Conservation (phyloP, 2,888 invertebrate genomes). For the Acanthosoma haemorrhoidale region DNA sequence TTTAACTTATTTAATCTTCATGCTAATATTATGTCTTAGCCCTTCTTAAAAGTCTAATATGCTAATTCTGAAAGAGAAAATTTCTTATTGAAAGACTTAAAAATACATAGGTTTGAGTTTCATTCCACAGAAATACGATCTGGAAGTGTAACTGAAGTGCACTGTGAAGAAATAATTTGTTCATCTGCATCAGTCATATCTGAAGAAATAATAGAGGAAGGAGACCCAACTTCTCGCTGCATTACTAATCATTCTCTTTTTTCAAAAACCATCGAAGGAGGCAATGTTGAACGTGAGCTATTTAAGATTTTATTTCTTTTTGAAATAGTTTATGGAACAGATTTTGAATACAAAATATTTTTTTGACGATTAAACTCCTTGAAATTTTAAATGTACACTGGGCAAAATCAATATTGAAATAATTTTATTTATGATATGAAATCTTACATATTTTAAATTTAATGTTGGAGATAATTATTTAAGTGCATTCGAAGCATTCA, state of each 20-base stretch:
- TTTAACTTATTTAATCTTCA: background rate
- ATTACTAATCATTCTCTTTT: conserved; percentile 38
- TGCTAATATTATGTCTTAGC: background rate
- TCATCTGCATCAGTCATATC: conserved; percentile 14
- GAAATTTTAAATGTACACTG: too few species aligned
- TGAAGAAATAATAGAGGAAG: conserved; percentile 28
- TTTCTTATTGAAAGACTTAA: background rate
- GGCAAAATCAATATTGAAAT: too few species aligned
- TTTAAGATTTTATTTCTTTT: background rate
- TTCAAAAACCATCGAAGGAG: conserved; percentile 41
- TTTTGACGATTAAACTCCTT: too few species aligned
- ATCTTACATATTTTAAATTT: too few species aligned
- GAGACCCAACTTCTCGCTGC: conserved; percentile 36
- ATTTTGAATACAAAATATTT: too few species aligned
- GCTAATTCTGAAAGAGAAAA: background rate
- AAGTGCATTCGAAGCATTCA: too few species aligned
- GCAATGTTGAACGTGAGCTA: conserved; percentile 71
- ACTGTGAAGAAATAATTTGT: conserved; percentile 9
- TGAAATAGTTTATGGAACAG: background rate
- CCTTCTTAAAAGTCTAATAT: background rate
- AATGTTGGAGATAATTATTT: too few species aligned
- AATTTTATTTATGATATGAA: too few species aligned
- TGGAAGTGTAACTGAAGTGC: conserved; percentile 30
- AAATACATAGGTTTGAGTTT: conserved; percentile 25
- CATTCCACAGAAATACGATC: conserved; percentile 32